Base-by-base conservation (phyloP, 1,140 invertebrate species). In the Drosophila ananassae region DNA sequence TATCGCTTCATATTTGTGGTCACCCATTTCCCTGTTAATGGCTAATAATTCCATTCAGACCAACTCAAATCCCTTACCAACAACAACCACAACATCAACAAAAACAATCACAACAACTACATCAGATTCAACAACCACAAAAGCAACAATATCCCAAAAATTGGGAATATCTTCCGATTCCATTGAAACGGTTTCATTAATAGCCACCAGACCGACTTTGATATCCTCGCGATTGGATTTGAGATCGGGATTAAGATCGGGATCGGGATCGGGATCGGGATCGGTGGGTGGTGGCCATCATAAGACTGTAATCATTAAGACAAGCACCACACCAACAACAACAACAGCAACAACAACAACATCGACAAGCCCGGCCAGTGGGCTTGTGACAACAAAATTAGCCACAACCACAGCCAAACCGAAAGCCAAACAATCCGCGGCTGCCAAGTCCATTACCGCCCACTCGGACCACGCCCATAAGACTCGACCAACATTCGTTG, bases 1-100 rank as follows among this genome's bases (percentile, higher is more conserved):
- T 39, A 61, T 87, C 68, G 84, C 83, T 12, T 89, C 83, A 71
- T 89, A 79, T 68, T 74, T 89, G 66, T 89, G 83, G 83, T 74
- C 79, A 44, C 73, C 84, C 57, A 59, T 77, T 61, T 68, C 73
- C 32, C 34, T 77, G 57, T 37, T 77, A 72, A 54, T 77, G 64
- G 64, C 73, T 32, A 76, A 67, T 54, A 52, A 22, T 32, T 55
- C 44, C 50, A 48, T 10, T 30, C 55, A 28, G 41, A 39, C 39
- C 13, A 56, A 25, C 21, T 50, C 34, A 44, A 44, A 71, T 30
- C 17, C 63, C 59, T 55, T 51, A 76, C 21, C 73, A 64, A 68
- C 64, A 66, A 44, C 55, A 22, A 56, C 60, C 44, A 41, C 68
- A 58, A 51, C 69, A 73, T 34, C 68, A 34, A 46, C 68, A 37